These are phyloP conservation scores for Trochalopteron elliotii DNA, from an alignment of 2,113 vertebrate genomes.

Conservation along the genomic window DNA sequence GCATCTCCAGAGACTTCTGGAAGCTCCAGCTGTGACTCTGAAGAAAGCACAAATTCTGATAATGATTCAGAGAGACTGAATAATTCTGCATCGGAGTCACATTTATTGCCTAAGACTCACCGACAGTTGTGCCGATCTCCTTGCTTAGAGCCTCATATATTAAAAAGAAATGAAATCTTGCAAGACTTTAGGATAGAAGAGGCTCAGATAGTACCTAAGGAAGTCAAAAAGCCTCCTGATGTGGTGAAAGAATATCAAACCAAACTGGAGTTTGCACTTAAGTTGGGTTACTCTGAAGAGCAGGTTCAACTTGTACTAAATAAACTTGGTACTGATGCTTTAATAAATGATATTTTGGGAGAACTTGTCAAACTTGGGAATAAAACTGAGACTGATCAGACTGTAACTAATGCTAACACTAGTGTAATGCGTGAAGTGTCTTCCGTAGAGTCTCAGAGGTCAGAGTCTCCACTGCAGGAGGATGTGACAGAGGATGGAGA, in stretches of 20 bases:
- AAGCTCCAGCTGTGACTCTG: constrained; percentile 75
- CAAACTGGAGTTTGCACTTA: constrained; percentile 96
- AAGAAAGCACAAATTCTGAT: constrained; percentile 82
- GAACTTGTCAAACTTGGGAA: constrained; percentile 96
- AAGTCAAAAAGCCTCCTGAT: constrained; percentile 74
- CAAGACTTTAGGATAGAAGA: constrained; percentile 78
- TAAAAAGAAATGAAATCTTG: constrained; percentile 80
- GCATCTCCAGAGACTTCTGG: constrained; percentile 67
- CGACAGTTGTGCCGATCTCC: constrained; percentile 86
- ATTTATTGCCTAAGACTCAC: constrained; percentile 76
- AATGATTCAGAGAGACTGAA: constrained; percentile 74
- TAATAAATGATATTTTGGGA: constrained; percentile 97
- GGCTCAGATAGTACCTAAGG: constrained; percentile 68
- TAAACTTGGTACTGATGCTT: constrained; percentile 92
- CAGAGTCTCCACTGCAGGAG: constrained; percentile 85
- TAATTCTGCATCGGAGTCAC: constrained; percentile 68
- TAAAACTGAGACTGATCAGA: constrained; percentile 87
- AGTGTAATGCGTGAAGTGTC: constrained; percentile 74
- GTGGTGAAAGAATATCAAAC: constrained; percentile 88
- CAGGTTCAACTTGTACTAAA: constrained; percentile 91
- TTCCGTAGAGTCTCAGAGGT: constrained; percentile 82
- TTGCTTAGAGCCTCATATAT: constrained; percentile 85
- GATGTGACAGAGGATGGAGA: constrained; percentile 84
- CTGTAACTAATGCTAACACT: constrained; percentile 62
- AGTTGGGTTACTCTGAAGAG: constrained; percentile 95